These are phyloP conservation scores for Cheilosia pagana DNA, from an alignment of 2,888 invertebrate genomes.

Conservation along the genomic window DNA sequence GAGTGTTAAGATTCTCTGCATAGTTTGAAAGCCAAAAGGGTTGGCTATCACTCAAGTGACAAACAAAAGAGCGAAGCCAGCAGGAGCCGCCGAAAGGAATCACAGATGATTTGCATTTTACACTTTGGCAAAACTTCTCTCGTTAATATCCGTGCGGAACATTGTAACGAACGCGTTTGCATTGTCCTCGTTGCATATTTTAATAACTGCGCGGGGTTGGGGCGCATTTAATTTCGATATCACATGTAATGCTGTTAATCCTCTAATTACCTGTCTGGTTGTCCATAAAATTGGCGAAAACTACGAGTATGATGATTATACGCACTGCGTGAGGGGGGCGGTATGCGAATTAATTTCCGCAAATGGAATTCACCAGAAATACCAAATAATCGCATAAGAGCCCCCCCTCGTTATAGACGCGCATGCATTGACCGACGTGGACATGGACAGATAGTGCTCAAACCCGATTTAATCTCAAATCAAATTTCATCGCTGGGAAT, in stretches of 20 bases:
- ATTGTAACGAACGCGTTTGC: constrained; percentile 5
- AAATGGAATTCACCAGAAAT: constrained; percentile 70
- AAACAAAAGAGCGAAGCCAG: constrained; percentile 36
- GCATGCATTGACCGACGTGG: constrained; percentile 41
- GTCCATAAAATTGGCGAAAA: constrained; percentile 48
- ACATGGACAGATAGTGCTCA: constrained; percentile 62
- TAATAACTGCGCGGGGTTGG: constrained; percentile 10
- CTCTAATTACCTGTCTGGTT: constrained; percentile 64
- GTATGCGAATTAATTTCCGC: constrained; percentile 62
- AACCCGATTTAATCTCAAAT: constrained; percentile 68
- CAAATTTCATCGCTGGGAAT: constrained; percentile 61
- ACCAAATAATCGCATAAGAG: constrained; percentile 69
- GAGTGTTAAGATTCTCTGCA: constrained; percentile 68
- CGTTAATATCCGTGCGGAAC: background rate
- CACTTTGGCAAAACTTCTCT: background rate
- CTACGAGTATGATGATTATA: background rate
- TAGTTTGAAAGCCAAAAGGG: constrained; percentile 64
- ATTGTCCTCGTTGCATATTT: constrained; percentile 38
- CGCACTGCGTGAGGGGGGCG: constrained; percentile 4
- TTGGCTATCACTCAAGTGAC: constrained; percentile 12
- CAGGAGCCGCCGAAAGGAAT: constrained; percentile 19
- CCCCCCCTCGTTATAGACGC: constrained; percentile 19
- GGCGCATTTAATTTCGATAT: constrained; percentile 57
- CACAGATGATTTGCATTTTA: constrained; percentile 48
- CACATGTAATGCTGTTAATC: constrained; percentile 64